Evolutionary conservation across 2,888 invertebrate species (phyloP).

Genomic region (Hydrotaea diabolus): DNA sequence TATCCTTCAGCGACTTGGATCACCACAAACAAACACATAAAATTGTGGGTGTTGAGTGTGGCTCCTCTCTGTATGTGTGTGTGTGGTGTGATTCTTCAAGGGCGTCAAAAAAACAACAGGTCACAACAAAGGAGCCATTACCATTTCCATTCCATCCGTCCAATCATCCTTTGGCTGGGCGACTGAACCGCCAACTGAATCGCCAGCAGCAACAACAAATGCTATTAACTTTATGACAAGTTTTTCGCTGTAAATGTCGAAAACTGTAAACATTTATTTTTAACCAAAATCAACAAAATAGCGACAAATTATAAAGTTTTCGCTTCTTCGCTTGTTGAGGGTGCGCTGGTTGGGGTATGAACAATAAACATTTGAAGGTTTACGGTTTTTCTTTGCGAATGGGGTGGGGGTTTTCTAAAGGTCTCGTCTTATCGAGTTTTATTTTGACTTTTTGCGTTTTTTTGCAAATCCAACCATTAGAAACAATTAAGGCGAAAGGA

Average conservation of each 20-base stretch:
- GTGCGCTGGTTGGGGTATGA: constrained; percentile 30
- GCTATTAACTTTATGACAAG: constrained; percentile 59
- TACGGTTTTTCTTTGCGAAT: constrained; percentile 13
- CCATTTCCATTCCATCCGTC: constrained; percentile 28
- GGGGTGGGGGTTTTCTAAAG: background rate
- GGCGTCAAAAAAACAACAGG: constrained; percentile 49
- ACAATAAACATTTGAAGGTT: constrained; percentile 13
- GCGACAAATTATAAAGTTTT: constrained; percentile 41
- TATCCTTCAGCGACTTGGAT: too few species aligned
- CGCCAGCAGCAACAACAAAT: constrained; percentile 34
- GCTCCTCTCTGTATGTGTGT: too few species aligned
- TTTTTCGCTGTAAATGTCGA: constrained; percentile 40
- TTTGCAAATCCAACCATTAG: constrained; percentile 34
- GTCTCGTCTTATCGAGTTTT: background rate
- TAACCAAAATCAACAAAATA: constrained; percentile 47
- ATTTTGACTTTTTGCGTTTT: background rate
- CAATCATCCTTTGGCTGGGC: too few species aligned
- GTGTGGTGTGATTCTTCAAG: constrained; percentile 30
- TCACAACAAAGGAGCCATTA: constrained; percentile 34
- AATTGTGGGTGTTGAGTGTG: too few species aligned
- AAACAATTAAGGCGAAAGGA: constrained; percentile 40
- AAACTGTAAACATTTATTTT: constrained; percentile 55
- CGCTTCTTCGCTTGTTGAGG: background rate
- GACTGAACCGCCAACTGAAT: background rate
- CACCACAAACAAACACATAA: too few species aligned